phyloP scores from a whole-genome alignment of 2,113 vertebrate species.

The Ictalurus punctatus region DNA sequence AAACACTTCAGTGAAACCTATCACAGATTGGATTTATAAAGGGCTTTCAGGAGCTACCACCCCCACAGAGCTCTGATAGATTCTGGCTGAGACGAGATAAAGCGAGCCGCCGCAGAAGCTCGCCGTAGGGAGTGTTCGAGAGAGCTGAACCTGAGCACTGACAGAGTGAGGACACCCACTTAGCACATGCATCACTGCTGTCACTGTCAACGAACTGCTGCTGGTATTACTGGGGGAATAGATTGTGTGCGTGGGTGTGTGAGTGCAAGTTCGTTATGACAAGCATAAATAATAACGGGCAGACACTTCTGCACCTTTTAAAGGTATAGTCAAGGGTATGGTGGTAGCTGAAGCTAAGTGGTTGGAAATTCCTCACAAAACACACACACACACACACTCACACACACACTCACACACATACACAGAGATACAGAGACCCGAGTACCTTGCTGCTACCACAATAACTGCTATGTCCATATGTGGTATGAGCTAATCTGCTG shows the following conservation, averaged over 20 bases:
- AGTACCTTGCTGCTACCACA: no score
- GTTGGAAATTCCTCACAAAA: background rate
- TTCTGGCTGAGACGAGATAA: constrained; percentile 50
- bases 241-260: background rate
- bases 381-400: constrained; percentile 1
- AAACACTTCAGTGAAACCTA: constrained; percentile 41
- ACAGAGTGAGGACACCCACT: constrained; percentile 24
- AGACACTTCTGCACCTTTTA: background rate
- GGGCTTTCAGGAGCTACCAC: constrained; percentile 37
- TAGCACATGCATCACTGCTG: constrained; percentile 26
- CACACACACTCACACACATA: background rate
- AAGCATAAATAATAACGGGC: constrained; percentile 3
- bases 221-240: constrained; percentile 11
- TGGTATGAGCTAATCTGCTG: no score
- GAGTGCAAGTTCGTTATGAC: constrained; percentile 5
- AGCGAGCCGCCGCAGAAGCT: constrained; percentile 28
- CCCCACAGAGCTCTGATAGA: constrained; percentile 43
- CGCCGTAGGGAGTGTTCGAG: constrained; percentile 14
- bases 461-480: no score
- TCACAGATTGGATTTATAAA: constrained; percentile 43
- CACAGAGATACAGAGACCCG: no score
- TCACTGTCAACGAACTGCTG: constrained; percentile 24
- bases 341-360: background rate
- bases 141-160: constrained; percentile 17
- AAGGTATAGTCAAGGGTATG: background rate